Percentiles rank a stretch among this genome's conserved stretches.
These are phyloP conservation scores for Gastrophryne carolinensis DNA, from an alignment of 2,797 vertebrate species.

Conservation along the genomic window DNA sequence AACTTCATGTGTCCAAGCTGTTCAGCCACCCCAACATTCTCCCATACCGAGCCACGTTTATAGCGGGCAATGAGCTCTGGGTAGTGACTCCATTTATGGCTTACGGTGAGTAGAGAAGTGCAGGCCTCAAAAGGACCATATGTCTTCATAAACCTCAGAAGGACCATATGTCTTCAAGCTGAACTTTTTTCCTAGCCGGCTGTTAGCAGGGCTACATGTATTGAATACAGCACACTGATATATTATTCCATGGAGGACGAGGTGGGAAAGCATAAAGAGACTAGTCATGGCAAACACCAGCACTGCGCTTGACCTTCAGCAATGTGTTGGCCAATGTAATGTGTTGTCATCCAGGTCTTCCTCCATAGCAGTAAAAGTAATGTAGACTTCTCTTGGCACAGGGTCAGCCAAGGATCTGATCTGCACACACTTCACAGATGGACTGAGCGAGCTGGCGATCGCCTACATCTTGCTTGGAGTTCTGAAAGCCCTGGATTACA, in stretches of 20 bases:
- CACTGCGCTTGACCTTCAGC: too few relatives aligned
- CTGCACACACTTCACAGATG: slow-evolving; percentile 89
- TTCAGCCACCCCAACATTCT: slow-evolving; percentile 93
- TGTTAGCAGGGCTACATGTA: too few relatives aligned
- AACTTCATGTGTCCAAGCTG: slow-evolving; percentile 94
- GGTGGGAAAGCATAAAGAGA: too few relatives aligned
- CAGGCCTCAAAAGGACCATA: background rate
- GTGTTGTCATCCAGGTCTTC: too few relatives aligned
- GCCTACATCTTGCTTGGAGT: slow-evolving; percentile 91
- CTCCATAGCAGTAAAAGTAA: background rate
- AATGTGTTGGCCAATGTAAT: too few relatives aligned
- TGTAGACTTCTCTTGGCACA: slow-evolving; percentile 60
- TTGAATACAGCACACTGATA: too few relatives aligned
- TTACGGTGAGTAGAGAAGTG: slow-evolving; percentile 77
- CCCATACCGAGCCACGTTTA: slow-evolving; percentile 92
- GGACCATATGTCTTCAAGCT: too few relatives aligned
- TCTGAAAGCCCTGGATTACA: slow-evolving; percentile 91
- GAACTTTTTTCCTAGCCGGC: too few relatives aligned
- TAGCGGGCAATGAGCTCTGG: slow-evolving; percentile 96
- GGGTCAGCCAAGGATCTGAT: slow-evolving; percentile 96
- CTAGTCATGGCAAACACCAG: too few relatives aligned
- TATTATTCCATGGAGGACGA: too few relatives aligned
- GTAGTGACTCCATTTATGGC: slow-evolving; percentile 96
- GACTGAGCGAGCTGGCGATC: slow-evolving; percentile 91
- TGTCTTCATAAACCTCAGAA: too few relatives aligned